Conservation (phyloP, 1,140 invertebrate species). For the Schmidtea mediterranea region DNA sequence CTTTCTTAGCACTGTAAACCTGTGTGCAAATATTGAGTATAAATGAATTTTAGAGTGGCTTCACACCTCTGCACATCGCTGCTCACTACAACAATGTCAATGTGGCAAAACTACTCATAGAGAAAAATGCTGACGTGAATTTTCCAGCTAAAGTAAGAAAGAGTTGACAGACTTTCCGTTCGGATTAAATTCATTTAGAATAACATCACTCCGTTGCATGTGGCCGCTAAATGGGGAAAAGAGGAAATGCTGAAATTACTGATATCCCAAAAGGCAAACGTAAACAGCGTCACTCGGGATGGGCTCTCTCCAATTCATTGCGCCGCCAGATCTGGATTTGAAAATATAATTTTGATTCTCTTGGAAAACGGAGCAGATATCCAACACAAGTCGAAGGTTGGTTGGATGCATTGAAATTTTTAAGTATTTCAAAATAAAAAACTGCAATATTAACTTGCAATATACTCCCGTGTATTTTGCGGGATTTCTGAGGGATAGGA, state of each 20-base stretch:
- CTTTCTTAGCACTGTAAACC: too few relatives aligned
- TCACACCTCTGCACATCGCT: constrained; percentile 43
- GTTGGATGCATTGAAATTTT: background rate
- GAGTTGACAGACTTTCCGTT: constrained; percentile 58
- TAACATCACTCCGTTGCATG: constrained; percentile 86
- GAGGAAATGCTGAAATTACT: constrained; percentile 76
- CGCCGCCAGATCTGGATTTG: constrained; percentile 83
- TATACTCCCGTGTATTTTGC: too few relatives aligned
- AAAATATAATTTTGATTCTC: constrained; percentile 68
- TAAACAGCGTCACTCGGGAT: constrained; percentile 63
- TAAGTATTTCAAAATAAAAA: too few relatives aligned
- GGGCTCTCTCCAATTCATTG: constrained; percentile 81
- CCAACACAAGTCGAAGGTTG: constrained; percentile 35
- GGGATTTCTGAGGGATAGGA: too few relatives aligned
- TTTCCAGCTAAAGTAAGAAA: constrained; percentile 73
- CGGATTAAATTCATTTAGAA: constrained; percentile 30
- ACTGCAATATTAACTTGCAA: too few relatives aligned
- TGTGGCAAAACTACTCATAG: constrained; percentile 66
- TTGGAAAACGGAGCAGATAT: constrained; percentile 36
- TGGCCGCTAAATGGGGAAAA: constrained; percentile 74
- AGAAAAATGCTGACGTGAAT: constrained; percentile 85
- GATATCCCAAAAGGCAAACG: constrained; percentile 67
- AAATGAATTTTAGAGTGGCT: constrained; percentile 49
- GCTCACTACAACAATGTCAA: constrained; percentile 94
- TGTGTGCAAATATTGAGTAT: constrained; percentile 85